These are phyloP conservation scores for Procambarus virginalis DNA, from an alignment of 1,140 invertebrate genomes.

Conservation along the genomic window DNA sequence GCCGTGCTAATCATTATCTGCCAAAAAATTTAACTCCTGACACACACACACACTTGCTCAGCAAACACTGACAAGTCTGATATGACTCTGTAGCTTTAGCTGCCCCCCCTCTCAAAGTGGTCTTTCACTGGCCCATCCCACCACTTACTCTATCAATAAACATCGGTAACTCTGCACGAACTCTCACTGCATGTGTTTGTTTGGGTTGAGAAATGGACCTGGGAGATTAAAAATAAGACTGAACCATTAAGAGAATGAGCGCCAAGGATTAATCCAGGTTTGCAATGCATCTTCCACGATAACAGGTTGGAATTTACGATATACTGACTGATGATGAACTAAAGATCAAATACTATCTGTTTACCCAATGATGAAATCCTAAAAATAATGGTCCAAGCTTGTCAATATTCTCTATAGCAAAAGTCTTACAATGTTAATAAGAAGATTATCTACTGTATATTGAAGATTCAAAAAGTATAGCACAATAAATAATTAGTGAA, in stretches of 20 bases:
- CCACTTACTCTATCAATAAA: neutral
- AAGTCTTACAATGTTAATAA: no score
- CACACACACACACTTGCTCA: constrained; percentile 4
- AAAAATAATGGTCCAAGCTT: no score
- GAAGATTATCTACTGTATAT: no score
- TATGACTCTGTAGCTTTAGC: neutral
- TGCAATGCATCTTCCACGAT: no score
- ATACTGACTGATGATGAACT: no score
- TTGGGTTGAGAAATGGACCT: neutral
- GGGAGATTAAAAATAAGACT: neutral
- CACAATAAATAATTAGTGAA: no score
- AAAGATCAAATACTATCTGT: no score
- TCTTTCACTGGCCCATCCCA: neutral
- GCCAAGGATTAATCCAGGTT: no score
- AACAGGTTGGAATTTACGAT: no score
- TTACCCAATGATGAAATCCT: no score
- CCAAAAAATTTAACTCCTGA: neutral
- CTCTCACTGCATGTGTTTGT: neutral
- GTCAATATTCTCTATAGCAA: no score
- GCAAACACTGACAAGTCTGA: neutral
- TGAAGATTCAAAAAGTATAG: no score
- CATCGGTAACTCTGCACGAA: neutral
- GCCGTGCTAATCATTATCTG: neutral
- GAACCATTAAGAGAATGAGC: neutral
- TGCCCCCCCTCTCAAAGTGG: neutral